These are phyloP conservation scores for Vicugna pacos DNA, from an alignment of 2,113 vertebrate species.

Conservation along the genomic window DNA sequence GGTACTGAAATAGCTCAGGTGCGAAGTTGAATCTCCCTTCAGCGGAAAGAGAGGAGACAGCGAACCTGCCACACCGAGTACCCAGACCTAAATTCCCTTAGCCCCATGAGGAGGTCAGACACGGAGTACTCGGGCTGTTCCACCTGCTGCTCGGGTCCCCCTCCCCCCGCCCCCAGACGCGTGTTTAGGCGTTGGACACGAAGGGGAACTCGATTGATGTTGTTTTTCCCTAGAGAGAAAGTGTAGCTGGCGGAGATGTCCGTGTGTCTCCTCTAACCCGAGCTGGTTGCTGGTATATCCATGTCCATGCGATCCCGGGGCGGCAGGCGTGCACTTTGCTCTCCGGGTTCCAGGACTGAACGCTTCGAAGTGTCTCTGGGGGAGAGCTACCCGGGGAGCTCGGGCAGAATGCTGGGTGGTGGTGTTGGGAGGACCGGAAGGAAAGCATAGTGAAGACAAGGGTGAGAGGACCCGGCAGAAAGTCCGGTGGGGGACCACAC, in stretches of 20 bases:
- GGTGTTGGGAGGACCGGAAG: background rate
- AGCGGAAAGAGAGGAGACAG: background rate
- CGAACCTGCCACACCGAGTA: background rate
- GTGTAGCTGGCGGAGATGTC: background rate
- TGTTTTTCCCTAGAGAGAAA: background rate
- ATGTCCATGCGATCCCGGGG: background rate
- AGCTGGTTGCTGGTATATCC: background rate
- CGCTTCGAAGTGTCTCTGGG: background rate
- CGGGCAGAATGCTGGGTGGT: background rate
- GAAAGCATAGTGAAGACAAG: background rate
- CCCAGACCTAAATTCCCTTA: background rate
- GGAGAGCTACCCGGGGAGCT: background rate
- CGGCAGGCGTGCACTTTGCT: background rate
- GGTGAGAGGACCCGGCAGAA: background rate
- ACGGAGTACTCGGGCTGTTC: background rate
- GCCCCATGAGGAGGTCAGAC: background rate
- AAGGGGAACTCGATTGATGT: background rate
- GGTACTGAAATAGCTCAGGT: background rate
- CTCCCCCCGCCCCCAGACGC: background rate
- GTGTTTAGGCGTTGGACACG: background rate
- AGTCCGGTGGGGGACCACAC: background rate
- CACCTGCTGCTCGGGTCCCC: background rate
- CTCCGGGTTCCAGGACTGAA: background rate
- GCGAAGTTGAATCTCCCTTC: background rate
- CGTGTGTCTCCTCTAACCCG: background rate